Conservation (phyloP, 2,888 invertebrate species). For the Harmothoe impar region DNA sequence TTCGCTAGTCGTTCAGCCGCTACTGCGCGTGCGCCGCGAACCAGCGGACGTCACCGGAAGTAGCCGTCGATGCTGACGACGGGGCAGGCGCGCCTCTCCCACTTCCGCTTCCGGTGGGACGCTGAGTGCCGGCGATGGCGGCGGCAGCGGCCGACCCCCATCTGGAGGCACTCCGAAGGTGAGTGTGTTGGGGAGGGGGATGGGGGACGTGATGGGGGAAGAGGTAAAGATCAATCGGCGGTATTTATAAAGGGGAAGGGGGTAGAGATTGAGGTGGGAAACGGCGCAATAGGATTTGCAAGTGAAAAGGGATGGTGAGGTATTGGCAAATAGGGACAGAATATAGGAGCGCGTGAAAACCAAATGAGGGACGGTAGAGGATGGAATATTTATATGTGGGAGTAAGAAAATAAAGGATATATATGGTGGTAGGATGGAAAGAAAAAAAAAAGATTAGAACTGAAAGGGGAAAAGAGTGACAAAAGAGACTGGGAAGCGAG, state of each 20-base stretch:
- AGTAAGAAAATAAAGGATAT: too few relatives aligned
- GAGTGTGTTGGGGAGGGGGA: not conserved
- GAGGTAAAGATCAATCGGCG: not conserved
- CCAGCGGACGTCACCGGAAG: conserved; percentile 24
- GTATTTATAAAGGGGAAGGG: not conserved
- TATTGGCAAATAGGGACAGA: not conserved
- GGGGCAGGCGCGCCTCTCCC: not conserved
- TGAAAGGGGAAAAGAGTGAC: too few relatives aligned
- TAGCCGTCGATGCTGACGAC: conserved; percentile 11
- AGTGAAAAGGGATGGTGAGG: not conserved
- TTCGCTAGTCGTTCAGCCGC: not conserved
- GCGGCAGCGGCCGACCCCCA: conserved; percentile 30
- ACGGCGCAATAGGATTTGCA: too few relatives aligned
- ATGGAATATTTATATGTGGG: too few relatives aligned
- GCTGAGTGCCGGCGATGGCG: conserved; percentile 16
- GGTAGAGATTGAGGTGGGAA: too few relatives aligned
- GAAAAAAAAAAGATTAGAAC: too few relatives aligned
- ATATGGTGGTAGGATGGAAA: too few relatives aligned
- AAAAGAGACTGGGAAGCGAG: too few relatives aligned
- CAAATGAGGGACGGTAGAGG: too few relatives aligned
- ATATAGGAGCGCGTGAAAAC: too few relatives aligned
- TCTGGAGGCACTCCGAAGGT: conserved; percentile 34
- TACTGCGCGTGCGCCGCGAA: not conserved
- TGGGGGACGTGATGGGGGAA: not conserved
- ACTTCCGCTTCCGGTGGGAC: not conserved